Conservation (phyloP, 2,113 vertebrate species). For the Dromaius novaehollandiae region DNA sequence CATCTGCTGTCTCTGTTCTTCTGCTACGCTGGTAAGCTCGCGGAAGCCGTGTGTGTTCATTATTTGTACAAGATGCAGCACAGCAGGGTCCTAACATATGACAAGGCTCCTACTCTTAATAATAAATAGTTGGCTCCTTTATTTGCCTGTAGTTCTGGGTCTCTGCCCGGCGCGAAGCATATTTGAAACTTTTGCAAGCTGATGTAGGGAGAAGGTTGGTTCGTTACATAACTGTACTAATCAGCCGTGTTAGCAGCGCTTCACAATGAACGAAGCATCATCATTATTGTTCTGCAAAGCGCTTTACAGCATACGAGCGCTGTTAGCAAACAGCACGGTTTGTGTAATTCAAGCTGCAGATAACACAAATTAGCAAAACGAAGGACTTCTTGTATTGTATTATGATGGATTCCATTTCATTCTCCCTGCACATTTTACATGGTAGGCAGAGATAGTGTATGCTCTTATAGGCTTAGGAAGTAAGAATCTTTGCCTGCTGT, state of each 20-base stretch:
- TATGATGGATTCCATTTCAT: neutral
- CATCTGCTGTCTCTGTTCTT: neutral
- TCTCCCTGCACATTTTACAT: neutral
- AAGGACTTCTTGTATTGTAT: neutral
- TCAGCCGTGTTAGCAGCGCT: neutral
- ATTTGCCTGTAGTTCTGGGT: neutral
- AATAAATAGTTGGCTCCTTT: neutral
- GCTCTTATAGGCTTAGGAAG: neutral
- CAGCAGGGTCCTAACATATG: neutral
- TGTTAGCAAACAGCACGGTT: neutral
- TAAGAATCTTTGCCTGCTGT: neutral
- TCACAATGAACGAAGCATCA: neutral
- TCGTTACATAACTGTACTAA: neutral
- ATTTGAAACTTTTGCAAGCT: neutral
- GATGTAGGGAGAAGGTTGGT: neutral
- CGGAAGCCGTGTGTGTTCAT: neutral
- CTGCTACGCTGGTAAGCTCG: neutral
- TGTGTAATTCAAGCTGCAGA: neutral
- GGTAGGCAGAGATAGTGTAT: neutral
- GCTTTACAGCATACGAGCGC: neutral
- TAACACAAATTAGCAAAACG: neutral
- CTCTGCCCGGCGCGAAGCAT: neutral
- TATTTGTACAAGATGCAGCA: neutral
- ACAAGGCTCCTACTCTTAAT: neutral
- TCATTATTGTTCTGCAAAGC: neutral